These are phyloP conservation scores for Emys orbicularis DNA, from an alignment of 2,797 vertebrate genomes.

Conservation along the genomic window DNA sequence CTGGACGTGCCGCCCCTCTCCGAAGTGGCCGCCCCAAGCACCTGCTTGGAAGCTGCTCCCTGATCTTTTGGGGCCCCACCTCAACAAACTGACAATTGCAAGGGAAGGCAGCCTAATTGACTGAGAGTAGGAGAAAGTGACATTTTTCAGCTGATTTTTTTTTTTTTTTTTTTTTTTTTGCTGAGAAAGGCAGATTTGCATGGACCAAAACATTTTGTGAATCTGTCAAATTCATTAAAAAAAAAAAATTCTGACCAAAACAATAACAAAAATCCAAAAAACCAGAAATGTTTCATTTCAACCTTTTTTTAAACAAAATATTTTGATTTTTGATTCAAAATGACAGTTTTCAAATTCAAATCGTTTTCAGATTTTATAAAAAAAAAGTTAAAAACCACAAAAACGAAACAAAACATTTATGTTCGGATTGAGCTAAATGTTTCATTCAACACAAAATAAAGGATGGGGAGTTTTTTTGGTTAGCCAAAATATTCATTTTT, in stretches of 20 bases:
- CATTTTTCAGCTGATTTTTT: not conserved
- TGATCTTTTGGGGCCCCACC: accelerated
- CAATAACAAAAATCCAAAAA: not conserved
- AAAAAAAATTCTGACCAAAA: not conserved
- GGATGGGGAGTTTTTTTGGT: not conserved
- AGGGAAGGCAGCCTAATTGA: not conserved
- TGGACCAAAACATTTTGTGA: not conserved
- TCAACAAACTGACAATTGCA: not conserved
- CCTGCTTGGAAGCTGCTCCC: not conserved
- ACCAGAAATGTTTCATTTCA: not conserved
- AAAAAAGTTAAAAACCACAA: not conserved
- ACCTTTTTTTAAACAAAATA: not conserved
- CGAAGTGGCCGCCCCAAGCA: too few species aligned
- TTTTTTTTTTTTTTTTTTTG: not conserved
- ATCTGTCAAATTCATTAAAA: not conserved
- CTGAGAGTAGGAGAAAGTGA: not conserved
- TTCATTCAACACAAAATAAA: not conserved
- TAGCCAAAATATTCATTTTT: not conserved
- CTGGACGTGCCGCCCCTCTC: too few species aligned
- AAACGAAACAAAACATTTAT: not conserved
- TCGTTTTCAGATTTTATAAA: not conserved
- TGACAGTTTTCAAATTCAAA: not conserved
- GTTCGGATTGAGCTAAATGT: not conserved
- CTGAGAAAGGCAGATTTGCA: not conserved
- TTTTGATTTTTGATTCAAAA: not conserved